phyloP scores from a whole-genome alignment of 2,888 invertebrate species.

The Sarcophaga carnaria region DNA sequence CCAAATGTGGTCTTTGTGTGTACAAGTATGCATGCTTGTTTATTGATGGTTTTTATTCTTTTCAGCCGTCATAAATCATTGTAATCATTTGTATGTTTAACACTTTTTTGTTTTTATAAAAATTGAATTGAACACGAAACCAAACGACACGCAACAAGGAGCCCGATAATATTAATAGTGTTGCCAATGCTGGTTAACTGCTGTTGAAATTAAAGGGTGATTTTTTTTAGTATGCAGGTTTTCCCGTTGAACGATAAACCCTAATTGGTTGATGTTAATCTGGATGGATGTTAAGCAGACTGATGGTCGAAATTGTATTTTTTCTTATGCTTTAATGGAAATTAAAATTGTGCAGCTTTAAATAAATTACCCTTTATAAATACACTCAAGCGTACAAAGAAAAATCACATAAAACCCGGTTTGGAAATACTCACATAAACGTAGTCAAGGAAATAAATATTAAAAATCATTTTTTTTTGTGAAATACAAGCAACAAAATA shows the following conservation, averaged over 20 bases:
- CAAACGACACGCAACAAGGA: constrained; percentile 15
- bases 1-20: background rate
- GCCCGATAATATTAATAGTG: constrained; percentile 1
- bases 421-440: background rate
- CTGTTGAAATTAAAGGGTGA: no score
- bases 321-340: no score
- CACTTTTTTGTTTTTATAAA: constrained; percentile 35
- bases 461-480: background rate
- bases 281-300: no score
- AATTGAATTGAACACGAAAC: constrained; percentile 8
- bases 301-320: no score
- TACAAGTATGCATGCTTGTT: background rate
- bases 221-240: no score
- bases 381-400: background rate
- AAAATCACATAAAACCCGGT: background rate
- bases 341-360: no score
- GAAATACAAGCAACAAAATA: no score
- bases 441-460: background rate
- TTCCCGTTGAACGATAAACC: no score
- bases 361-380: background rate
- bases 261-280: no score
- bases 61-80: constrained; percentile 55
- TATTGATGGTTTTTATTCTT: background rate
- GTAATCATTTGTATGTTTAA: constrained; percentile 52
- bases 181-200: background rate